Percentiles rank a stretch among this genome's conserved stretches.
Conservation (phyloP, 2,113 vertebrate species). For the Ginglymostoma cirratum region DNA sequence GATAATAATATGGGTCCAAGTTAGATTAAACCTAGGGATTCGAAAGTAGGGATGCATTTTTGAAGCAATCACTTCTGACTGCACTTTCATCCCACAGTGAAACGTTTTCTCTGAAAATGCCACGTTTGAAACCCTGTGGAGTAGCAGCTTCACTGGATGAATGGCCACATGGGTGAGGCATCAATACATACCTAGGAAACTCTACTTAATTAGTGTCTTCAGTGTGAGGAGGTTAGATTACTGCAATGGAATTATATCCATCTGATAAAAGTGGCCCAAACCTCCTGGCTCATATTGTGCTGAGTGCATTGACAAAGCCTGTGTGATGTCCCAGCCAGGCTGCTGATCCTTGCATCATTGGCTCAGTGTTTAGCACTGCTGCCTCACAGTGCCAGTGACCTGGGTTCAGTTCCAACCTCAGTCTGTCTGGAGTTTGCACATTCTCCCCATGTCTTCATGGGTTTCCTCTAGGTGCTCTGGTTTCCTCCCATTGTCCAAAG, state of each 20-base stretch:
- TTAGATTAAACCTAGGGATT: neutral
- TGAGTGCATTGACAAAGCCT: too few species aligned
- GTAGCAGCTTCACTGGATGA: neutral
- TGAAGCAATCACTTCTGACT: neutral
- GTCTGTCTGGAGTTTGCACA: too few species aligned
- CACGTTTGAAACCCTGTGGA: neutral
- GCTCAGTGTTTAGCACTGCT: too few species aligned
- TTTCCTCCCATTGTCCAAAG: too few species aligned
- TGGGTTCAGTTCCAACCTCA: too few species aligned
- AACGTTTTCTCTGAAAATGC: neutral
- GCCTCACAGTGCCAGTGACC: too few species aligned
- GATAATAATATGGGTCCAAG: neutral
- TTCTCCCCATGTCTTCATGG: too few species aligned
- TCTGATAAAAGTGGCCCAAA: neutral
- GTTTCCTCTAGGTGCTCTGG: too few species aligned
- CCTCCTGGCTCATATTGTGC: too few species aligned
- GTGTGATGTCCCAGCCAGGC: too few species aligned
- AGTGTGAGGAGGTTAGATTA: neutral
- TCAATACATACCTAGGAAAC: neutral
- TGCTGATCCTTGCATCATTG: too few species aligned
- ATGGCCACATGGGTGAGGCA: neutral
- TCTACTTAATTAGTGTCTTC: neutral
- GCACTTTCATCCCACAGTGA: neutral
- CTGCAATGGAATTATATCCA: neutral
- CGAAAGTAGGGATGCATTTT: neutral